Conservation (phyloP, 2,113 vertebrate genomes). For the Gasterosteus aculeatus region DNA sequence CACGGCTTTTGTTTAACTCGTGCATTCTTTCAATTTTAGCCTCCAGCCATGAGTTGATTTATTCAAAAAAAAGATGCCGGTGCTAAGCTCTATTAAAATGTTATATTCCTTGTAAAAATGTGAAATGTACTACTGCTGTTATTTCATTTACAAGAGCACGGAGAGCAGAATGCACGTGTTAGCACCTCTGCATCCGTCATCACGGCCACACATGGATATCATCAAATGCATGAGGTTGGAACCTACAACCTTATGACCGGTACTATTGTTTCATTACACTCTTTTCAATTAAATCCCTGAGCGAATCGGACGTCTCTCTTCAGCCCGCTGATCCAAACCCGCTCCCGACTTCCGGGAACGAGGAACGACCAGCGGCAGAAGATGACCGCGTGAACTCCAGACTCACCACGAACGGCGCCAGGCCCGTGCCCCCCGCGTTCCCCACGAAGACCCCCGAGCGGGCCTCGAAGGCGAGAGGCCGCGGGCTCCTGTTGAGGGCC, state of each 20-base stretch:
- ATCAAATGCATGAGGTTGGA: neutral
- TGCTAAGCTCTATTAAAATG: neutral
- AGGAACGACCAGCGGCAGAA: no score
- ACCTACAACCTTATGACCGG: neutral
- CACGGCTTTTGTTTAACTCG: neutral
- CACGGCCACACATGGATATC: constrained; percentile 4
- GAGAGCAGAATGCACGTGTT: constrained; percentile 3
- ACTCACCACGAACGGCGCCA: constrained; percentile 92
- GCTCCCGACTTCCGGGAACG: no score
- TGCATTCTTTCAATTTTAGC: neutral
- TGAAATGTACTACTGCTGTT: neutral
- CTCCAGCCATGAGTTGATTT: neutral
- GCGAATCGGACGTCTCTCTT: no score
- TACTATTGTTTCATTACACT: no score
- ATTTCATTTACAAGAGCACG: constrained; percentile 32
- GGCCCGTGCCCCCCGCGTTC: constrained; percentile 89
- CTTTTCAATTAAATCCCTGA: no score
- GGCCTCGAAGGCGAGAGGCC: constrained; percentile 85
- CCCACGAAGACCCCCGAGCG: constrained; percentile 95
- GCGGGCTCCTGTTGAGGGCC: constrained; percentile 81
- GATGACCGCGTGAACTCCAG: neutral
- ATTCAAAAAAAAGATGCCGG: neutral
- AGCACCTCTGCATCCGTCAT: neutral
- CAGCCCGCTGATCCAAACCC: no score
- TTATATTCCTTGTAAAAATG: neutral